Conservation (phyloP, 2,113 vertebrate genomes). For the Turnix velox region DNA sequence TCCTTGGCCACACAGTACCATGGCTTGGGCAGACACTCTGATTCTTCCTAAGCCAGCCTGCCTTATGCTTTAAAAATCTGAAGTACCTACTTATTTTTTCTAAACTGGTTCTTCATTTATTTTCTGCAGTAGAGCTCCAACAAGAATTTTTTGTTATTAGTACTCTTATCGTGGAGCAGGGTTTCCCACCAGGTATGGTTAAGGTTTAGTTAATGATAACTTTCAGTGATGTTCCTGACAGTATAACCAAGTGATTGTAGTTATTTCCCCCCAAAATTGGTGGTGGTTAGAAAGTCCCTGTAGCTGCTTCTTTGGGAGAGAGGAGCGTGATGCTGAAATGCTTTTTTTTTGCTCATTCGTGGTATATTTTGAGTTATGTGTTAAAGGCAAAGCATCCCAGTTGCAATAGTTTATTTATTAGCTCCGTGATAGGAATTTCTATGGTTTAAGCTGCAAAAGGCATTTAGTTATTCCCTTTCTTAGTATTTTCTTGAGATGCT, state of each 20-base stretch:
- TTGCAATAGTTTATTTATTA: not conserved
- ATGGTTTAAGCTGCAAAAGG: not conserved
- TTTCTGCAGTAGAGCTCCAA: not conserved
- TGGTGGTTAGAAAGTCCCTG: not conserved
- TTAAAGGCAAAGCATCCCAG: not conserved
- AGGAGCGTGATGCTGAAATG: not conserved
- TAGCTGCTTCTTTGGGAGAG: not conserved
- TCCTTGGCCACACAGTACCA: too few relatives aligned
- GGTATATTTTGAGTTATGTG: rapidly evolving
- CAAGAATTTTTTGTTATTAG: not conserved
- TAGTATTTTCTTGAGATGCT: not conserved
- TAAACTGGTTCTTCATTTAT: not conserved
- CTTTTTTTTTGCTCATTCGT: not conserved
- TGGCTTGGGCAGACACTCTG: too few relatives aligned
- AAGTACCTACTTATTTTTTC: rapidly evolving
- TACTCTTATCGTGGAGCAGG: too few relatives aligned
- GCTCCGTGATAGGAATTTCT: not conserved
- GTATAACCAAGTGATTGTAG: not conserved
- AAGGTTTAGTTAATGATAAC: not conserved
- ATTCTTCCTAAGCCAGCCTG: too few relatives aligned
- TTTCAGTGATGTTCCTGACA: not conserved
- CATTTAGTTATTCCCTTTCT: not conserved
- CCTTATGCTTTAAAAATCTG: too few relatives aligned
- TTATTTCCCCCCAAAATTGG: not conserved
- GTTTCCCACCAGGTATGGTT: not conserved